Evolutionary conservation across 1,140 invertebrate genomes (phyloP).

Genomic region (Scaptodrosophila lebanonensis): DNA sequence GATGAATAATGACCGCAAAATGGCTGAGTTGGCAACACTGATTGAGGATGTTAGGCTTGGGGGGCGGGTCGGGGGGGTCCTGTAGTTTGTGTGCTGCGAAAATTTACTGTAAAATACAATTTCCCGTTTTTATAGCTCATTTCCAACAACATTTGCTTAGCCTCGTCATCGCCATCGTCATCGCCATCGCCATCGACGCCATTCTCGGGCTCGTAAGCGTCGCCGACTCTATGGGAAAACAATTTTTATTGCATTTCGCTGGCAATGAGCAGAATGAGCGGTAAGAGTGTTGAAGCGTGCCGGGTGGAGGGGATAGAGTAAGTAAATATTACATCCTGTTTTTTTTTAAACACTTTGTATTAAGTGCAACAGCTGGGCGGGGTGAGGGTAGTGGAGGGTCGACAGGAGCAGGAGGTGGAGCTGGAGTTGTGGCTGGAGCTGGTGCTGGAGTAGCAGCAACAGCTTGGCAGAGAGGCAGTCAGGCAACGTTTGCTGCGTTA

Average conservation of each 20-base stretch:
- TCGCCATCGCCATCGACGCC: slow-evolving; percentile 9
- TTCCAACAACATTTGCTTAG: slow-evolving; percentile 72
- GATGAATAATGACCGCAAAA: too few relatives aligned
- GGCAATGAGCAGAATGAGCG: slow-evolving; percentile 62
- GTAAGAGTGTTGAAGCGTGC: slow-evolving; percentile 9
- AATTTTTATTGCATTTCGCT: slow-evolving; percentile 72
- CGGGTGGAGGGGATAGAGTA: slow-evolving; percentile 29
- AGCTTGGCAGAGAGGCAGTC: slow-evolving; percentile 29
- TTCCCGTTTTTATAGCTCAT: slow-evolving; percentile 74
- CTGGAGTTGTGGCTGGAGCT: neutral
- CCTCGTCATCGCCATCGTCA: slow-evolving; percentile 10
- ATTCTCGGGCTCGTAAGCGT: slow-evolving; percentile 5
- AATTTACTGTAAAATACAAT: slow-evolving; percentile 74
- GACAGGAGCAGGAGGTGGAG: slow-evolving; percentile 6
- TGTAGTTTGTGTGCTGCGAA: slow-evolving; percentile 63
- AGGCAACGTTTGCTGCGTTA: slow-evolving; percentile 70
- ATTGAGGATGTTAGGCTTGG: neutral
- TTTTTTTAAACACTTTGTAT: slow-evolving; percentile 69
- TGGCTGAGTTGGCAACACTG: too few relatives aligned
- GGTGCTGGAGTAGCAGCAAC: slow-evolving; percentile 20
- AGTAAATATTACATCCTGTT: slow-evolving; percentile 62
- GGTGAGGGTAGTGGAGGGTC: too few relatives aligned
- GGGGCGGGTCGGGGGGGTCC: neutral
- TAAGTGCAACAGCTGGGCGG: slow-evolving; percentile 68
- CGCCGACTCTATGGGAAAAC: slow-evolving; percentile 60